These are phyloP conservation scores for Spizaetus ornatus DNA, from an alignment of 2,113 vertebrate species.

Conservation along the genomic window DNA sequence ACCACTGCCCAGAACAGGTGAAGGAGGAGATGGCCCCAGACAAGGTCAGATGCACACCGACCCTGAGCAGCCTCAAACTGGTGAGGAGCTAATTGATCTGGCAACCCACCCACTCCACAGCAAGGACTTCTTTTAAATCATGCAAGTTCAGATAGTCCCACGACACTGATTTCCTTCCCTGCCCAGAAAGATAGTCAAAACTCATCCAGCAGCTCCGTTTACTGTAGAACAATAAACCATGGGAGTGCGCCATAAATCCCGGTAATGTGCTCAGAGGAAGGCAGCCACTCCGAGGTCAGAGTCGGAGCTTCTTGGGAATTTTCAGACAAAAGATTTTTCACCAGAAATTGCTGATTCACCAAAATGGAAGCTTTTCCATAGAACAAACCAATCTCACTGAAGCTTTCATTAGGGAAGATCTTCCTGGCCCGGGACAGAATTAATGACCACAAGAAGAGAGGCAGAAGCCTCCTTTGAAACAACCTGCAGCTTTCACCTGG, in stretches of 20 bases:
- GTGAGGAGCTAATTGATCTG: neutral
- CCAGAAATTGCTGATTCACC: conserved; percentile 60
- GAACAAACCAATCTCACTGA: conserved; percentile 7
- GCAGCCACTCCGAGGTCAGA: conserved; percentile 2
- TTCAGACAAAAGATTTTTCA: conserved; percentile 55
- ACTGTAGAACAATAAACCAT: conserved; percentile 40
- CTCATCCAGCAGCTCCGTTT: neutral
- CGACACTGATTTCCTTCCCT: neutral
- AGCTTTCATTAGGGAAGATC: conserved; percentile 23
- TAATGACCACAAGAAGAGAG: neutral
- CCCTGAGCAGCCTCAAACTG: neutral
- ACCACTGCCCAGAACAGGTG: neutral
- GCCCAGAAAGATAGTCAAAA: conserved; percentile 21
- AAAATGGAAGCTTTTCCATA: neutral
- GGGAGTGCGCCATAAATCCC: conserved; percentile 42
- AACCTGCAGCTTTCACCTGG: neutral
- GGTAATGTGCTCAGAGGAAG: neutral
- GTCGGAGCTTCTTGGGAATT: conserved; percentile 16
- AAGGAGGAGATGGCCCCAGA: neutral
- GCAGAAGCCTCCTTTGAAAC: neutral
- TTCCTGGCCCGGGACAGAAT: conserved; percentile 1
- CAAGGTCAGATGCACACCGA: neutral
- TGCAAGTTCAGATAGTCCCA: neutral
- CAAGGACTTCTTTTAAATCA: neutral
- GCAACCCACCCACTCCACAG: neutral